Base-by-base conservation (phyloP, 2,797 vertebrate genomes). In the Gadopsis bispinosus region DNA sequence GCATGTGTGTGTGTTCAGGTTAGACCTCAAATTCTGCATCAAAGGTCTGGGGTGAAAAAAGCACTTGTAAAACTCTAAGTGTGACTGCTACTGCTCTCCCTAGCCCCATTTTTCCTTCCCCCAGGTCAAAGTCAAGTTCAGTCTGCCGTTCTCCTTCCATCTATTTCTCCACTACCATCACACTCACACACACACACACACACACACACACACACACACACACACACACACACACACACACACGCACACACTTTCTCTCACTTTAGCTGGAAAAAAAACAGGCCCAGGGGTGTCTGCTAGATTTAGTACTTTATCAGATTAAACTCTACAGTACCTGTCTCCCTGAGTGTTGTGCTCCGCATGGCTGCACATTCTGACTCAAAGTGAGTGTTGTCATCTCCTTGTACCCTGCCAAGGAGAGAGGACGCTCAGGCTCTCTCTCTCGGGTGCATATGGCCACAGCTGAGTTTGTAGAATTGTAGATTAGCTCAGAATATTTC, bases 281-380 rank as follows among this genome's bases (percentile, higher is more conserved):
- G 51, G 71, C 80, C 88, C 79, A 88, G 77, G 81, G 86, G 90
- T 89, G 78, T 91, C 88, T 88, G 87, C 84, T 90, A 78, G 84
- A 91, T 91, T 90, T 88, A 88, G 80, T 86, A 60, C 83, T 87
- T 89, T 86, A 90, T 90, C 89, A 90, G 86, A 90, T 92, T 89
- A 90, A 88, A 87, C 80, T 89, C 73, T 77, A 86, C 83, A 86
- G 82, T 84, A 87, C 84, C 82, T 85, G 87, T 84, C 84, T 80
- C 75, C 86, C 72, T 68, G 81, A 68, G 83, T 73, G 80, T 75
- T 62, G 69, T 11, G 58, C 84, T 80, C 79, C 67, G 78, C 89
- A 88, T 83, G 87, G 79, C 78, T 92, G 83, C 83, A 69, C 87
- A 58, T 68, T 55, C 76, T 37, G 80, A 76, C 77, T 89, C 76